These are phyloP conservation scores for Nannoperca obscura DNA, from an alignment of 2,797 vertebrate genomes.

Conservation along the genomic window DNA sequence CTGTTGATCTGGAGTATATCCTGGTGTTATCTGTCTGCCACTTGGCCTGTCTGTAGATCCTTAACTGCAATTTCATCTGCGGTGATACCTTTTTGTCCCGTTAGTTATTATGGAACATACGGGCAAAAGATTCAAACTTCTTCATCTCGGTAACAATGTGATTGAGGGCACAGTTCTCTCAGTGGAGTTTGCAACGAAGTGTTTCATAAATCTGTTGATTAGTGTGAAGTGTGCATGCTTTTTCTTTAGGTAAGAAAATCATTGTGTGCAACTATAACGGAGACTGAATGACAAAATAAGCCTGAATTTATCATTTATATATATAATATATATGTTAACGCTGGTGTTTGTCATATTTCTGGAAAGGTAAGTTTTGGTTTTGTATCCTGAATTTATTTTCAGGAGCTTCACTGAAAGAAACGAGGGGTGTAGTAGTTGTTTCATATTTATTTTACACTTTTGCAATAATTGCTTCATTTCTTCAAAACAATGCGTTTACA, in stretches of 20 bases:
- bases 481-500: not conserved
- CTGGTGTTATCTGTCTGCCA: not conserved
- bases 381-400: not conserved
- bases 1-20: constrained; percentile 1
- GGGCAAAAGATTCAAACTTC: constrained; percentile 11
- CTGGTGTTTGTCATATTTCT: not conserved
- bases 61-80: not conserved
- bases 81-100: not conserved
- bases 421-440: no score
- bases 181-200: not conserved
- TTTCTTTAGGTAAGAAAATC: not conserved
- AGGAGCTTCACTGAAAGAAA: not conserved
- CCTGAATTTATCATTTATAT: not conserved
- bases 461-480: not conserved
- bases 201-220: constrained; percentile 7
- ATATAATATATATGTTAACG: no score
- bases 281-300: not conserved
- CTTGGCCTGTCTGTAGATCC: not conserved
- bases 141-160: not conserved
- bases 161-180: constrained; percentile 12
- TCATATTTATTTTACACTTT: not conserved
- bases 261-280: not conserved
- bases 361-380: not conserved
- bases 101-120: constrained; percentile 13
- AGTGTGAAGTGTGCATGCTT: not conserved